Evolutionary conservation across 2,888 invertebrate species (phyloP).

Genomic region (Callyntrura guangdongensis): DNA sequence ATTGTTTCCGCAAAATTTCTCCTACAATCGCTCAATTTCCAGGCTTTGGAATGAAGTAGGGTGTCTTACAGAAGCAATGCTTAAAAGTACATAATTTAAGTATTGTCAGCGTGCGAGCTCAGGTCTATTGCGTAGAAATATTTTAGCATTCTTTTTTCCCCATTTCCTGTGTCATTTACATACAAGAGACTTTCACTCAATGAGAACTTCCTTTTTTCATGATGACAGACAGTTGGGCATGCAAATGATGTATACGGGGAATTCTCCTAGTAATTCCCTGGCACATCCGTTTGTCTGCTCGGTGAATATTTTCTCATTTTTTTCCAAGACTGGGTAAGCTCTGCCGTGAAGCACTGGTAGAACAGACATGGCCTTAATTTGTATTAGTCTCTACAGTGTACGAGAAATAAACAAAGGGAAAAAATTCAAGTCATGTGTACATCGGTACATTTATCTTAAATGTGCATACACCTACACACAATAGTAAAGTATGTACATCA

Average conservation of each 20-base stretch:
- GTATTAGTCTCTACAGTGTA: not conserved
- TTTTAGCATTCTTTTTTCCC: slow-evolving; percentile 20
- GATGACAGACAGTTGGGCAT: slow-evolving; percentile 33
- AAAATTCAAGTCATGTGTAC: slow-evolving; percentile 26
- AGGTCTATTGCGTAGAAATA: slow-evolving; percentile 1
- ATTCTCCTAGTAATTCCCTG: slow-evolving; percentile 2
- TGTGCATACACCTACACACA: not conserved
- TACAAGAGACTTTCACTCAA: slow-evolving; percentile 47
- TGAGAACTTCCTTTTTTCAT: slow-evolving; percentile 26
- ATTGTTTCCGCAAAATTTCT: slow-evolving; percentile 22
- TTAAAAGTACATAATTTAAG: not conserved
- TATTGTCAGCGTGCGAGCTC: not conserved
- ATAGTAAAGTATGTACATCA: not conserved
- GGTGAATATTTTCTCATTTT: not conserved
- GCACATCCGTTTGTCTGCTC: slow-evolving; percentile 36
- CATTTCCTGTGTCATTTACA: slow-evolving; percentile 66
- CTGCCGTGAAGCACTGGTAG: not conserved
- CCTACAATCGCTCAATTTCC: not conserved
- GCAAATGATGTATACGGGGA: slow-evolving; percentile 37
- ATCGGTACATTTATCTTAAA: not conserved
- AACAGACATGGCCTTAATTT: slow-evolving; percentile 36
- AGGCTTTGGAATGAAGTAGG: not conserved
- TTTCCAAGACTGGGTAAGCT: not conserved
- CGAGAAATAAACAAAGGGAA: slow-evolving; percentile 7
- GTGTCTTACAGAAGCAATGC: not conserved